These are phyloP conservation scores for Drosophila elegans DNA, from an alignment of 1,140 invertebrate genomes.

Conservation along the genomic window DNA sequence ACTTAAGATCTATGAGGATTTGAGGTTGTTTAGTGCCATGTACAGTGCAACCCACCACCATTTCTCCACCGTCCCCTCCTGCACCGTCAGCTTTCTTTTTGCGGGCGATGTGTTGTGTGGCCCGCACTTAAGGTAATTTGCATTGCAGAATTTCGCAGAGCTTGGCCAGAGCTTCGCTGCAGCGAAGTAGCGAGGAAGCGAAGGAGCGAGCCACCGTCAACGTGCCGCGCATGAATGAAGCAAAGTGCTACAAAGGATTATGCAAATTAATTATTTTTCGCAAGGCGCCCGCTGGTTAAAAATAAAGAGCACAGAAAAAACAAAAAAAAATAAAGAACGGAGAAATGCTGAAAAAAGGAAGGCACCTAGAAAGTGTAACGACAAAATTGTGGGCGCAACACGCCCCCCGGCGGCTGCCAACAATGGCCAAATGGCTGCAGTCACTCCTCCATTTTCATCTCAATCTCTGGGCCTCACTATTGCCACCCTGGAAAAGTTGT, in stretches of 20 bases:
- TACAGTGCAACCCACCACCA: conserved; percentile 40
- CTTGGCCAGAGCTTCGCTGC: conserved; percentile 64
- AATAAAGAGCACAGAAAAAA: conserved; percentile 17
- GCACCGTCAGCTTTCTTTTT: conserved; percentile 46
- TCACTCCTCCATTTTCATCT: conserved; percentile 55
- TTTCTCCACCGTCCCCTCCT: not conserved
- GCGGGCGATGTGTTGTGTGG: conserved; percentile 76
- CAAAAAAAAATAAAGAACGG: not conserved
- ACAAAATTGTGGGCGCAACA: conserved; percentile 73
- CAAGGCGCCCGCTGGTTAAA: conserved; percentile 67
- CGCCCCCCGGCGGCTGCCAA: conserved; percentile 67
- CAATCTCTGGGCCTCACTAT: conserved; percentile 41
- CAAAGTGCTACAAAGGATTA: conserved; percentile 83
- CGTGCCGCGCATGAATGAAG: conserved; percentile 81
- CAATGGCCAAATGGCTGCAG: conserved; percentile 69
- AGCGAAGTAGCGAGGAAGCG: conserved; percentile 17
- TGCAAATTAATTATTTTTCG: conserved; percentile 84
- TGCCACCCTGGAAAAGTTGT: conserved; percentile 53
- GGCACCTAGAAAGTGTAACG: conserved; percentile 76
- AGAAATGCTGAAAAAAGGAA: conserved; percentile 3
- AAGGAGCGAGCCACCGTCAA: conserved; percentile 26
- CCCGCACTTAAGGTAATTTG: conserved; percentile 83
- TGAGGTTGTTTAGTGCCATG: conserved; percentile 80
- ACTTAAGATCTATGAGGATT: conserved; percentile 83
- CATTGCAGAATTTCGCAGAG: conserved; percentile 79